phyloP scores from a whole-genome alignment of 2,888 invertebrate species.

The Sinotaia quadrata region DNA sequence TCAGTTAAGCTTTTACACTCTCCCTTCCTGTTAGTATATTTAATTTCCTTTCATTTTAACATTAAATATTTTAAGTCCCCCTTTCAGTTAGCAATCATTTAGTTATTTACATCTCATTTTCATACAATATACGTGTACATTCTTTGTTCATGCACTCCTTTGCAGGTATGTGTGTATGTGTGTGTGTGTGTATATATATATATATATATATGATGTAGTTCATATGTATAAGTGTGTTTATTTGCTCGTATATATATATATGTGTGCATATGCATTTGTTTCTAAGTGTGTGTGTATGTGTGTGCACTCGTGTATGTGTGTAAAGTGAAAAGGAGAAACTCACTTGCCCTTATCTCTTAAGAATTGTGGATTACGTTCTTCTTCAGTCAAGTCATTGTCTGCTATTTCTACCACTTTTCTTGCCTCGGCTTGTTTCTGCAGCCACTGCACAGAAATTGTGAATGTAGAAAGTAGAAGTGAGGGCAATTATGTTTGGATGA shows the following conservation, averaged over 20 bases:
- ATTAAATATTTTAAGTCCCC: no score
- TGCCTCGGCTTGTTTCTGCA: slow-evolving; percentile 84
- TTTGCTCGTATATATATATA: not conserved
- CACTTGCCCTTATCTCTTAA: slow-evolving; percentile 85
- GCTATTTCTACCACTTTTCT: slow-evolving; percentile 80
- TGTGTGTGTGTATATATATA: not conserved
- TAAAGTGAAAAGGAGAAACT: slow-evolving; percentile 54
- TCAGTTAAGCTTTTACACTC: no score
- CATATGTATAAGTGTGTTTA: not conserved
- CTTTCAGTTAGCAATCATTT: no score
- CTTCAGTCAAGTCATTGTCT: slow-evolving; percentile 76
- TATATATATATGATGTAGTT: not conserved
- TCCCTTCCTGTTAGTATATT: no score
- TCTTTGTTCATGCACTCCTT: no score
- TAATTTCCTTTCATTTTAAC: no score
- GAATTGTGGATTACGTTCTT: slow-evolving; percentile 88
- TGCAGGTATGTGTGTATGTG: no score
- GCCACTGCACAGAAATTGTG: no score
- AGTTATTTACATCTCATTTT: no score
- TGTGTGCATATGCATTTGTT: not conserved
- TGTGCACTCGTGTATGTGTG: not conserved
- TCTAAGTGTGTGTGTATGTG: not conserved
- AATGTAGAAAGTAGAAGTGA: no score
- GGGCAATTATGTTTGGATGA: no score
- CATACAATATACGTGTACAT: no score